Evolutionary conservation across 2,113 vertebrate species (phyloP).

Genomic region (Paramisgurnus dabryanus): DNA sequence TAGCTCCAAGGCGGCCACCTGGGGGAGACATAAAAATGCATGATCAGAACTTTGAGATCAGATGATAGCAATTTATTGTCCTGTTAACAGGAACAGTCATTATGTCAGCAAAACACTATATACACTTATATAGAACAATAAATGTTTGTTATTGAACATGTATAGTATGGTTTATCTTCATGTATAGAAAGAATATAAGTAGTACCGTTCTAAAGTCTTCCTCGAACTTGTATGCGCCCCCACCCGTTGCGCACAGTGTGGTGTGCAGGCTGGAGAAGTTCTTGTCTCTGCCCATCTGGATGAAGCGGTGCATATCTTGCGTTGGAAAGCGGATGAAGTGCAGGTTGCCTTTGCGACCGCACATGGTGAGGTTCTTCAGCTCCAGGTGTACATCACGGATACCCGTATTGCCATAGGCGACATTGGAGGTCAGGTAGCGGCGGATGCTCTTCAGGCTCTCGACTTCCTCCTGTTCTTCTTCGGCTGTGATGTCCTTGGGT

Average conservation of each 20-base stretch:
- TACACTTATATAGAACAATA: background rate
- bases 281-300: constrained; percentile 90
- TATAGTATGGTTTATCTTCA: too few species aligned
- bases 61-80: background rate
- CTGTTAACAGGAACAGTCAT: background rate
- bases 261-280: constrained; percentile 90
- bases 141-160: background rate
- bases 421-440: constrained; percentile 86
- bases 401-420: constrained; percentile 86
- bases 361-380: constrained; percentile 86
- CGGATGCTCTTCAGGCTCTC: constrained; percentile 89
- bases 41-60: background rate
- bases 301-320: constrained; percentile 86
- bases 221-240: constrained; percentile 89
- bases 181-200: too few species aligned
- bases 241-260: constrained; percentile 85
- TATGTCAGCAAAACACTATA: background rate
- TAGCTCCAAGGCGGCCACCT: constrained; percentile 86
- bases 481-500: constrained; percentile 87
- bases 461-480: constrained; percentile 89
- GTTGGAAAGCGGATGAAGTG: constrained; percentile 91
- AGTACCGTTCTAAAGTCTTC: constrained; percentile 84
- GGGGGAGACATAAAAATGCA: constrained; percentile 47
- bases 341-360: constrained; percentile 86
- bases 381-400: constrained; percentile 88